phyloP scores from a whole-genome alignment of 2,797 vertebrate genomes.

The Falco biarmicus region DNA sequence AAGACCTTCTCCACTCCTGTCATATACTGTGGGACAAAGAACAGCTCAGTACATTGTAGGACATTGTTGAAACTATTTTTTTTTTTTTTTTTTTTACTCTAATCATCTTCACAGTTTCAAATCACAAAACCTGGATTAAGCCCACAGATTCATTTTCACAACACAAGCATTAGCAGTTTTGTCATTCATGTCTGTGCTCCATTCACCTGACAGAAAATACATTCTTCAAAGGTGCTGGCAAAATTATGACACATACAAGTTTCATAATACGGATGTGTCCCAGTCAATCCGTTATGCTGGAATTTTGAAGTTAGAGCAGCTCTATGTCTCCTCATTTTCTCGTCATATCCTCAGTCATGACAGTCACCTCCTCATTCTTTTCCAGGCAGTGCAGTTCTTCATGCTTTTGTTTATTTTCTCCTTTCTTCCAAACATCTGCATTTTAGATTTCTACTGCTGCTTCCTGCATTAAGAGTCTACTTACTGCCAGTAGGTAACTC shows the following conservation, averaged over 20 bases:
- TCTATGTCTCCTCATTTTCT: neutral
- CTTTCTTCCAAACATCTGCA: neutral
- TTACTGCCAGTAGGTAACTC: neutral
- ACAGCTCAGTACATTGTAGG: neutral
- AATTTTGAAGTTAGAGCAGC: neutral
- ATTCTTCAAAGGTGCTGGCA: neutral
- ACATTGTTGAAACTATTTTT: neutral
- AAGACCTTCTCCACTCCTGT: neutral
- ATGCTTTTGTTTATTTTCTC: neutral
- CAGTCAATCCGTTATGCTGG: neutral
- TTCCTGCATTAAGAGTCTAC: neutral
- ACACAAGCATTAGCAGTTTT: neutral
- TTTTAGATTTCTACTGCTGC: neutral
- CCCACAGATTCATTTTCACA: neutral
- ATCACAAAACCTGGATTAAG: constrained; percentile 25
- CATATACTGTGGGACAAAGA: neutral
- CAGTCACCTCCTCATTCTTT: neutral
- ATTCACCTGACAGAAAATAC: neutral
- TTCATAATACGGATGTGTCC: neutral
- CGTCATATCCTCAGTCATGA: neutral
- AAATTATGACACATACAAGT: neutral
- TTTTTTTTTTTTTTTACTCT: neutral
- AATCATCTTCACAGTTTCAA: neutral
- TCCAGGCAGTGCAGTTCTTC: neutral
- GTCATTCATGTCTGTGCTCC: neutral